A percentile compares a stretch with the other conserved stretches of the same genome.
phyloP scores from a whole-genome alignment of 1,140 invertebrate species.

The Aporrectodea caliginosa region DNA sequence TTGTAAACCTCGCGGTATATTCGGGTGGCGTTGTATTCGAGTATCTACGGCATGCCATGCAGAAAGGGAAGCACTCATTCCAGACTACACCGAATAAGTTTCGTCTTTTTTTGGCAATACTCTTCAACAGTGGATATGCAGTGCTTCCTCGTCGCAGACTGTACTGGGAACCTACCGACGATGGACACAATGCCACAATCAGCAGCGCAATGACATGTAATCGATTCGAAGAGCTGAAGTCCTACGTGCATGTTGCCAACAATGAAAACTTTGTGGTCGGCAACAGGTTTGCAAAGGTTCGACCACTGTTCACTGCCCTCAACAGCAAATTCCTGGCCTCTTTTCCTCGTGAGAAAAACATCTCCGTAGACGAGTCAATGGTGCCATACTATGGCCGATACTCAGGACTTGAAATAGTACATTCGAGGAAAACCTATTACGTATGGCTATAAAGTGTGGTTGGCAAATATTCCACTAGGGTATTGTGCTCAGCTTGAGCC shows the following conservation, averaged over 20 bases:
- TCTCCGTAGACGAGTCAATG: conserved; percentile 1
- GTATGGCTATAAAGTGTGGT: not conserved
- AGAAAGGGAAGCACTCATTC: too few relatives aligned
- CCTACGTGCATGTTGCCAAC: not conserved
- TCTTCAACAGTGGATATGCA: not conserved
- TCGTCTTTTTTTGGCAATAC: conserved; percentile 3
- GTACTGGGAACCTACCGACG: not conserved
- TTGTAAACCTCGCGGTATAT: too few relatives aligned
- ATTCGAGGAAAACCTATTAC: not conserved
- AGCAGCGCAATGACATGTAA: not conserved
- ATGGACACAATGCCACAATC: not conserved
- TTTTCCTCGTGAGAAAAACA: not conserved
- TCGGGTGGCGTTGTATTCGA: too few relatives aligned
- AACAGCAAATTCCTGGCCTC: not conserved
- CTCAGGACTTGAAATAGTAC: not conserved
- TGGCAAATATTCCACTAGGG: not conserved
- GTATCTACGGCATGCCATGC: too few relatives aligned
- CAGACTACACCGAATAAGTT: too few relatives aligned
- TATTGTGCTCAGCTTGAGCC: not conserved
- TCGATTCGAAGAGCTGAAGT: not conserved
- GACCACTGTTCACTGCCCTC: not conserved
- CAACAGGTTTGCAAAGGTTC: not conserved
- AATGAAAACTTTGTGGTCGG: not conserved
- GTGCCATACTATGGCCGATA: conserved; percentile 5
- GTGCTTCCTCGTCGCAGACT: not conserved